Base-by-base conservation (phyloP, 2,888 invertebrate species). In the Platycheirus rosarum region DNA sequence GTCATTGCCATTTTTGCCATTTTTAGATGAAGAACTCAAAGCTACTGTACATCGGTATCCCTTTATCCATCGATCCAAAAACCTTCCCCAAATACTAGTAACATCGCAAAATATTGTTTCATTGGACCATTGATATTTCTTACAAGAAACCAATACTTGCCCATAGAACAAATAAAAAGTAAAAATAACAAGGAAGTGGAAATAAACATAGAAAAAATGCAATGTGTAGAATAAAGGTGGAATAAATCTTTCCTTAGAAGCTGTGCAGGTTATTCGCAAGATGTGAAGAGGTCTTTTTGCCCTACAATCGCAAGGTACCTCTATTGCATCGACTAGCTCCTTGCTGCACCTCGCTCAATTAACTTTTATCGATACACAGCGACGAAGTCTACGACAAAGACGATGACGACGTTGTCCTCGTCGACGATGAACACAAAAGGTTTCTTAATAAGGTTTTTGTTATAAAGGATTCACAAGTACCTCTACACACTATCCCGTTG, bases 391-490 rank as follows among this genome's bases (percentile, higher is more conserved):
- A 32, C 26, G 7, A 35, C n/a, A n/a, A 48, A 23, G 42, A 42
- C 49, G 44, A 65, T 65, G 32, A 53, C 53, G n/a, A n/a, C n/a
- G n/a, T n/a, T n/a, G n/a, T n/a, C n/a, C n/a, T n/a, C n/a, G 65
- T 57, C 40, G 69, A 63, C 77, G 70, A 82, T 73, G 77, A 77
- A 68, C 29, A 77, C 73, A 82, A 82, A 82, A 71, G 82, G 77
- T 77, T 82, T 73, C 82, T 77, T 82, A 77, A 82, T 77, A 77
- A 82, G 71, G 68, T 77, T 82, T 82, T 82, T 71, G 77, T 71
- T 68, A 63, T 49, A 80, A 65, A 77, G 63, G 68, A 82, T 77
- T 73, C 77, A 68, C 66, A 76, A 73, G 53, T 62, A 44, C 16
- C 14, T 65, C 5, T 53, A 57, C 32, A 44, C 51, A 65, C 46